Conservation (phyloP, 2,113 vertebrate species). For the Phocoena sinus region DNA sequence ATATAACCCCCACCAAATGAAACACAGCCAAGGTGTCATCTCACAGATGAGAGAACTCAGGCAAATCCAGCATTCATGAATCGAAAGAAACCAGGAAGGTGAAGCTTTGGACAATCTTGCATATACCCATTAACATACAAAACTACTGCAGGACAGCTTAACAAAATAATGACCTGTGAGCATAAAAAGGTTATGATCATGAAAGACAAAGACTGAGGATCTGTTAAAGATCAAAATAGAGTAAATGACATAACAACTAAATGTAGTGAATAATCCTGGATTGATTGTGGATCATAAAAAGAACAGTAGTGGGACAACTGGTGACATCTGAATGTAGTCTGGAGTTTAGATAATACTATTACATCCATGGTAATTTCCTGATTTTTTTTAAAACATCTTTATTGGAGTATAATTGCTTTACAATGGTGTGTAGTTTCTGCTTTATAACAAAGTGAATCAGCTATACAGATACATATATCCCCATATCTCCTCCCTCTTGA, state of each 20-base stretch:
- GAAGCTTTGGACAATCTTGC: neutral
- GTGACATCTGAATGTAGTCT: neutral
- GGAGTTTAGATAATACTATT: neutral
- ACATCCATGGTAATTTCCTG: neutral
- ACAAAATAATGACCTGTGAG: neutral
- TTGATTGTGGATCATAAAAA: neutral
- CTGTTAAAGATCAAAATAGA: neutral
- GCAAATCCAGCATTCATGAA: neutral
- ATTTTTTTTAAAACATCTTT: no score
- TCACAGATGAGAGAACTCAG: neutral
- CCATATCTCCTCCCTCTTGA: no score
- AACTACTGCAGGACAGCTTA: neutral
- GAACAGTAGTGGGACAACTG: neutral
- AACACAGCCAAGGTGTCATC: neutral
- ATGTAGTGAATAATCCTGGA: neutral
- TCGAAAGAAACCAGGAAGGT: neutral
- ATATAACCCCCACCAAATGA: neutral
- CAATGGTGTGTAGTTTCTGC: no score
- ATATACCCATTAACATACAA: neutral
- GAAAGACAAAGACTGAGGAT: neutral
- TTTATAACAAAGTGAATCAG: no score
- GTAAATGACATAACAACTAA: neutral
- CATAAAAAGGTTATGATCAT: neutral
- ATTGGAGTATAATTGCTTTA: no score
- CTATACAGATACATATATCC: no score